Evolutionary conservation across 2,888 invertebrate species (phyloP).

Genomic region (Meganola albula): DNA sequence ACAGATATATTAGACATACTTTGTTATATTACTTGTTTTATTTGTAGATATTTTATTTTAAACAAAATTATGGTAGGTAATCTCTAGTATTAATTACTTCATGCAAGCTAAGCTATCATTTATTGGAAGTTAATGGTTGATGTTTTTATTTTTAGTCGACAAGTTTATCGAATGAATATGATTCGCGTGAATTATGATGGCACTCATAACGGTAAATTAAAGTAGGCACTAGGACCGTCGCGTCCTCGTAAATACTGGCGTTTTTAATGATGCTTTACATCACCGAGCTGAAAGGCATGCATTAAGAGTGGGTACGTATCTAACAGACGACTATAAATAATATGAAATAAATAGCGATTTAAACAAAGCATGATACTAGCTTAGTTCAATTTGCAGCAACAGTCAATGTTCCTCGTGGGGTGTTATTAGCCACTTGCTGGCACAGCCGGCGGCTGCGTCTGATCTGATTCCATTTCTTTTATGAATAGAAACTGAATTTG

Average conservation of each 20-base stretch:
- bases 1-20: no score
- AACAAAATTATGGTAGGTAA: no score
- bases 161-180: slow-evolving; percentile 37
- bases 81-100: no score
- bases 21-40: no score
- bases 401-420: slow-evolving; percentile 61
- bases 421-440: slow-evolving; percentile 64
- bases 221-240: slow-evolving; percentile 20
- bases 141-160: slow-evolving; percentile 40
- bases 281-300: slow-evolving; percentile 27
- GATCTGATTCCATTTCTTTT: slow-evolving; percentile 70
- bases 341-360: slow-evolving; percentile 55
- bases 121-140: no score
- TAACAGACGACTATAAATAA: slow-evolving; percentile 37
- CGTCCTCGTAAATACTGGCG: slow-evolving; percentile 27
- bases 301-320: slow-evolving; percentile 29
- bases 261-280: slow-evolving; percentile 31
- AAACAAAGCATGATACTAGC: slow-evolving; percentile 58
- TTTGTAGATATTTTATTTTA: no score
- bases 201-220: slow-evolving; percentile 38
- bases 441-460: slow-evolving; percentile 53
- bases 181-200: slow-evolving; percentile 45
- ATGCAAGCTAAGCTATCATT: no score
- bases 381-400: slow-evolving; percentile 67
- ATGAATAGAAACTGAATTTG: slow-evolving; percentile 66